A percentile compares a stretch with the other conserved stretches of the same genome.
phyloP scores from a whole-genome alignment of 2,888 invertebrate genomes.

The Drosophila gaucha region DNA sequence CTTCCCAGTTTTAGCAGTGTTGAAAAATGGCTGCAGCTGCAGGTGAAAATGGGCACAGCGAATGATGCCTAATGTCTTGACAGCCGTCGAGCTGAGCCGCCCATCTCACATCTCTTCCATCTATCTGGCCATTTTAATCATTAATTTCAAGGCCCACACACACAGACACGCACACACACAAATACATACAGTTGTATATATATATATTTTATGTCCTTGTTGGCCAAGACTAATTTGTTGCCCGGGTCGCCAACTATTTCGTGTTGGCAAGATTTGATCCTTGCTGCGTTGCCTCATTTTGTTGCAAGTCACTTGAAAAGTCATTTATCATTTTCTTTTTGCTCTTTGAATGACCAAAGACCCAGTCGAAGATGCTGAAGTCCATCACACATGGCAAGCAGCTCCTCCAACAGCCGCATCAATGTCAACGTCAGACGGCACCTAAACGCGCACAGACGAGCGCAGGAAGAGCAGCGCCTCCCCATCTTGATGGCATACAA shows the following conservation, averaged over 20 bases:
- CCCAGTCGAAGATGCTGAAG: slow-evolving; percentile 47
- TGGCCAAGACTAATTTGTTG: slow-evolving; percentile 71
- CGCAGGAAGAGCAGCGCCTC: slow-evolving; percentile 33
- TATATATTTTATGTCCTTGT: slow-evolving; percentile 48
- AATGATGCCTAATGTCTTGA: slow-evolving; percentile 78
- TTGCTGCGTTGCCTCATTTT: slow-evolving; percentile 50
- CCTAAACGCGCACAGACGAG: slow-evolving; percentile 55
- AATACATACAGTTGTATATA: slow-evolving; percentile 4
- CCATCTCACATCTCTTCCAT: slow-evolving; percentile 18
- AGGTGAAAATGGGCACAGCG: slow-evolving; percentile 64
- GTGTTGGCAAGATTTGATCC: slow-evolving; percentile 55
- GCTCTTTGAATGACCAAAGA: slow-evolving; percentile 42
- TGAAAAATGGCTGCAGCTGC: slow-evolving; percentile 74
- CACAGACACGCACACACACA: not conserved
- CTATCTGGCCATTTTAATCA: slow-evolving; percentile 79
- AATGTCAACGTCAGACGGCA: slow-evolving; percentile 67
- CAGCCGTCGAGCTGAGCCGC: slow-evolving; percentile 45
- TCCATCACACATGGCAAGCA: slow-evolving; percentile 68
- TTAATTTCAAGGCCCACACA: slow-evolving; percentile 81
- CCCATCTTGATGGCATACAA: slow-evolving; percentile 31
- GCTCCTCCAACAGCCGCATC: slow-evolving; percentile 55
- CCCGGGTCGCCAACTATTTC: slow-evolving; percentile 43
- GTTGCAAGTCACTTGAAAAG: slow-evolving; percentile 84
- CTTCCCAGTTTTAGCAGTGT: slow-evolving; percentile 40
- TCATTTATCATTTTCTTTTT: slow-evolving; percentile 83